Evolutionary conservation across 64 coral and sea anemone species (phyloP).

Genomic region (Platygyra sinensis): DNA sequence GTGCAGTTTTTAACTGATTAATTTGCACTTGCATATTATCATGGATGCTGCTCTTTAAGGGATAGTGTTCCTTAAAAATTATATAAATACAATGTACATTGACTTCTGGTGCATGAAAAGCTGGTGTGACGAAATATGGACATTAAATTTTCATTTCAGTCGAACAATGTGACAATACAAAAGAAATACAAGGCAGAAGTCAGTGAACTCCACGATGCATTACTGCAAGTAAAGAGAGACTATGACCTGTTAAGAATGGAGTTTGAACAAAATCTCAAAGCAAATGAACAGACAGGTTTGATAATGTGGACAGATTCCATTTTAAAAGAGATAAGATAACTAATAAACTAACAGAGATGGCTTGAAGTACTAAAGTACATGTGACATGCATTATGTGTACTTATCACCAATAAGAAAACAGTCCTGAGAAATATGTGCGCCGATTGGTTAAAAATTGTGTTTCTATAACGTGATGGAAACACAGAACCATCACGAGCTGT

Average conservation of each 20-base stretch:
- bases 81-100: not conserved
- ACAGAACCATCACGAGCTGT: no score
- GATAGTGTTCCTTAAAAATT: not conserved
- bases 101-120: no score
- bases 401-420: no score
- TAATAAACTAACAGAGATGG: no score
- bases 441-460: no score
- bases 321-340: no score
- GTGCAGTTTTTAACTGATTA: not conserved
- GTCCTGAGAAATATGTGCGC: no score
- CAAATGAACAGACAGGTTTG: constrained; percentile 97
- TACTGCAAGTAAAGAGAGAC: constrained; percentile 90
- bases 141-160: constrained; percentile 43
- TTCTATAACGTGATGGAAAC: no score
- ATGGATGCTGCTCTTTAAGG: not conserved
- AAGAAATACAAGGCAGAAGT: constrained; percentile 97
- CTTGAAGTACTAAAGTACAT: no score
- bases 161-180: constrained; percentile 85
- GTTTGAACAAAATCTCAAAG: constrained; percentile 92
- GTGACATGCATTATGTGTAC: no score
- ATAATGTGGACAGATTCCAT: not conserved
- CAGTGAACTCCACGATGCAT: constrained; percentile 85
- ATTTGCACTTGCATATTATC: not conserved
- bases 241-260: constrained; percentile 95
- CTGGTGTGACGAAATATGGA: not conserved